Base-by-base conservation (phyloP, 23 tunicate species). In the Corella eumyota region DNA sequence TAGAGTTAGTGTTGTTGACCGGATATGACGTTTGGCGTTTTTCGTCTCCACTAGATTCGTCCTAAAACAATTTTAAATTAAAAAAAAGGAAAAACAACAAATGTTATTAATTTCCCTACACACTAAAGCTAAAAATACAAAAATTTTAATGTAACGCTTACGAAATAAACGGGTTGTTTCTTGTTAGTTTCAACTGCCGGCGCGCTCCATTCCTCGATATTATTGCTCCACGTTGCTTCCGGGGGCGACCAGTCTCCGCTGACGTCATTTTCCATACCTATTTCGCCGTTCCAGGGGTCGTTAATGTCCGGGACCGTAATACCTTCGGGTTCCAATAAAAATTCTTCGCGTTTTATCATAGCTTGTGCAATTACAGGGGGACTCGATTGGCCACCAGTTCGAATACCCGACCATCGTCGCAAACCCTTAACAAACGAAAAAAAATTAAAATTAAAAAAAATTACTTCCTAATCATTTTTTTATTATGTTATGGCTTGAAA, bases 311-410 rank as follows among this genome's bases (percentile, higher is more conserved):
- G 36, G 5, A 65, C 76, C 23, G 65, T 22, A 23, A 28, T 15
- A 45, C 92, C 92, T 62, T 82, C 92, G 5, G 92, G 92, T 34
- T 82, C 92, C 59, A 82, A 19, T 5, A 46, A 60, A 56, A 79
- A 82, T 26, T 56, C 75, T 60, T 81, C 90, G 30, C 58, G 55
- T 25, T 64, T 59, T 48, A 25, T 33, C 65, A 34, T 34, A 0
- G 47, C 35, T 38, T 63, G 48, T 30, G 68, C 48, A 23, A 45
- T 48, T 2, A 45, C 76, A 6, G 44, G 48, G 6, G 66, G 50
- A 6, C 19, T 26, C 1, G 62, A 6, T 5, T 68, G 74, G 36
- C 33, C 9, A 20, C 62, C 46, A 27, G 58, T 68, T 56, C 63
- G 63, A 34, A 68, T 56, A 15, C 45, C 74, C 27, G 74, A 54